A percentile compares a stretch with the other conserved stretches of the same genome.
Conservation (phyloP, 1,140 invertebrate genomes). For the Caenorhabditis elegans region DNA sequence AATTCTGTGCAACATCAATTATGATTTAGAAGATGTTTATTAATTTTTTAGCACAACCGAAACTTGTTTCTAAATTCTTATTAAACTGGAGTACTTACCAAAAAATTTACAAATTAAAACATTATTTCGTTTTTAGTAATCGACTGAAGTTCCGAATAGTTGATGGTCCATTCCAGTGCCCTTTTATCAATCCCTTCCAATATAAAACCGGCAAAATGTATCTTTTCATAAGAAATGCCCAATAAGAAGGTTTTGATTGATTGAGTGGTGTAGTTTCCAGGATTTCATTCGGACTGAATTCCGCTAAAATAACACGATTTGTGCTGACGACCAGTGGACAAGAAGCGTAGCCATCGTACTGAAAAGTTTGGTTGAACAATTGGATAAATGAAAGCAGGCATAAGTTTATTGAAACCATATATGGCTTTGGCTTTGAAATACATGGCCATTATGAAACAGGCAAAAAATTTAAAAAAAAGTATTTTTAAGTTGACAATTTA, state of each 20-base stretch:
- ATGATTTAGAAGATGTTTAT: too few relatives aligned
- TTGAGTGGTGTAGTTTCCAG: constrained; percentile 89
- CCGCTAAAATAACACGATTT: constrained; percentile 79
- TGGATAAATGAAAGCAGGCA: too few relatives aligned
- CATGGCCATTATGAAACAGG: too few relatives aligned
- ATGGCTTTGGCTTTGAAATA: too few relatives aligned
- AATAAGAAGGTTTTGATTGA: constrained; percentile 79
- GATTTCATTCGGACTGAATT: constrained; percentile 88
- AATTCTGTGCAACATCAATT: too few relatives aligned
- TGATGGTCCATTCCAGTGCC: constrained; percentile 83
- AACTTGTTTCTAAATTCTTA: too few relatives aligned
- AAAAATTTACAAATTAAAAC: neutral
- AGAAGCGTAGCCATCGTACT: constrained; percentile 91
- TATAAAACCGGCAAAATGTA: constrained; percentile 85
- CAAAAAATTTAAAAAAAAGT: too few relatives aligned
- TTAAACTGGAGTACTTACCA: too few relatives aligned
- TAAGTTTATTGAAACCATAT: too few relatives aligned
- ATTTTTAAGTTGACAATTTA: too few relatives aligned
- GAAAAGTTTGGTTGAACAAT: too few relatives aligned
- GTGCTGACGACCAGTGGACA: constrained; percentile 89
- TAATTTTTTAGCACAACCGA: too few relatives aligned
- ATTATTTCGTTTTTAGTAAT: neutral
- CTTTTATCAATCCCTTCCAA: constrained; percentile 86
- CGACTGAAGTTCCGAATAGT: constrained; percentile 72
- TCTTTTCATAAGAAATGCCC: constrained; percentile 84